Evolutionary conservation across 2,113 vertebrate genomes (phyloP).

Genomic region (Agapornis roseicollis): DNA sequence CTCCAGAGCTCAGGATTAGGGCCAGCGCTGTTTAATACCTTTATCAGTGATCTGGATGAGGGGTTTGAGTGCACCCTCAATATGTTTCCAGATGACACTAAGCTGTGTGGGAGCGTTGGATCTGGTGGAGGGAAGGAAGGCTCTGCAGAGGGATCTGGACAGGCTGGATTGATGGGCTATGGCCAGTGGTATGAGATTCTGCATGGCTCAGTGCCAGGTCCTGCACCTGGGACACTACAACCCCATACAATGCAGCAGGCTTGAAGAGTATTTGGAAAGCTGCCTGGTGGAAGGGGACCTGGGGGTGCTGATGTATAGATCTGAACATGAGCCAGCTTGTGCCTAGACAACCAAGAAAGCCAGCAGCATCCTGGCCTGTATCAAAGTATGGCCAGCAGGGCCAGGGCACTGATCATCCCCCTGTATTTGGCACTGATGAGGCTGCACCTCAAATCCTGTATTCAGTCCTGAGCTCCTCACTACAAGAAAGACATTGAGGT

Average conservation of each 20-base stretch:
- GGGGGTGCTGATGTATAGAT: neutral
- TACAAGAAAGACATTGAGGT: neutral
- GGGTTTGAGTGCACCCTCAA: too few relatives aligned
- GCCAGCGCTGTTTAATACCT: neutral
- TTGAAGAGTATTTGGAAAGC: neutral
- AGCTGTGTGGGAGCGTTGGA: too few relatives aligned
- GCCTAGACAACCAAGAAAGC: neutral
- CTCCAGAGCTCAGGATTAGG: neutral
- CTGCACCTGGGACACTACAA: neutral
- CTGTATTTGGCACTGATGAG: neutral
- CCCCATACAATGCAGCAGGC: neutral
- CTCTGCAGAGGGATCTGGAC: too few relatives aligned
- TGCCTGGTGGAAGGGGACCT: neutral
- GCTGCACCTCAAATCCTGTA: rapidly evolving
- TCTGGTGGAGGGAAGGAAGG: too few relatives aligned
- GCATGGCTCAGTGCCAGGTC: neutral
- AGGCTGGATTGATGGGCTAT: too few relatives aligned
- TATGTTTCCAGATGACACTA: too few relatives aligned
- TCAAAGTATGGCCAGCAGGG: neutral
- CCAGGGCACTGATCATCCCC: neutral
- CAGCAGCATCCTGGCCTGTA: neutral
- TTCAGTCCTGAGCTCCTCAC: neutral
- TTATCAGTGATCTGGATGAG: neutral
- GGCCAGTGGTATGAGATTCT: neutral
- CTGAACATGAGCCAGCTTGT: neutral